Conservation (phyloP, 2,888 invertebrate genomes). For the Busseola fusca region DNA sequence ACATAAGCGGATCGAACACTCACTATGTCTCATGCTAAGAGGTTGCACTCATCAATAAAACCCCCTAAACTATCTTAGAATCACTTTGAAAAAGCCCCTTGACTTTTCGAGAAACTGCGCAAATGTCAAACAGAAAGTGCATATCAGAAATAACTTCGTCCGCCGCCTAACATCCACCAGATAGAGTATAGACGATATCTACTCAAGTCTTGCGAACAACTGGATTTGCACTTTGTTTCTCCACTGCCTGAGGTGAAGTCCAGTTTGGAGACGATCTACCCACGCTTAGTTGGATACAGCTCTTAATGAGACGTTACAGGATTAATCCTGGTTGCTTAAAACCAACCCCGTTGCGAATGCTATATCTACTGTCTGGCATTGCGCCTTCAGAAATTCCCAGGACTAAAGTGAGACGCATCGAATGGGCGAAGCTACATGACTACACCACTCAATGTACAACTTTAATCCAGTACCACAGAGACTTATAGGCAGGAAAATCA, state of each 20-base stretch:
- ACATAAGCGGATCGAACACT: no score
- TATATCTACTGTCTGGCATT: neutral
- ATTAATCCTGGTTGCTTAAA: no score
- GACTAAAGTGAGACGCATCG: no score
- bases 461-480: no score
- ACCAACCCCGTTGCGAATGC: no score
- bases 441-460: neutral
- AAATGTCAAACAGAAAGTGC: neutral
- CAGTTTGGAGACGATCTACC: no score
- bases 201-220: neutral
- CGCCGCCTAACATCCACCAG: neutral
- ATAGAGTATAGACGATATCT: neutral
- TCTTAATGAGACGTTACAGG: neutral
- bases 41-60: no score
- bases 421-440: neutral
- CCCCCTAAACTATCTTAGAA: no score
- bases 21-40: no score
- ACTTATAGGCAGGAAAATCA: no score
- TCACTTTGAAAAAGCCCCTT: neutral
- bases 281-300: no score
- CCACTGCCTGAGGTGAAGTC: neutral
- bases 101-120: neutral
- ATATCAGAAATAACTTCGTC: neutral
- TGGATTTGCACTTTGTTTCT: neutral
- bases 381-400: neutral